A percentile compares a stretch with the other conserved stretches of the same genome.
Conservation (phyloP, 2,113 vertebrate species). For the Pardalotus punctatus region DNA sequence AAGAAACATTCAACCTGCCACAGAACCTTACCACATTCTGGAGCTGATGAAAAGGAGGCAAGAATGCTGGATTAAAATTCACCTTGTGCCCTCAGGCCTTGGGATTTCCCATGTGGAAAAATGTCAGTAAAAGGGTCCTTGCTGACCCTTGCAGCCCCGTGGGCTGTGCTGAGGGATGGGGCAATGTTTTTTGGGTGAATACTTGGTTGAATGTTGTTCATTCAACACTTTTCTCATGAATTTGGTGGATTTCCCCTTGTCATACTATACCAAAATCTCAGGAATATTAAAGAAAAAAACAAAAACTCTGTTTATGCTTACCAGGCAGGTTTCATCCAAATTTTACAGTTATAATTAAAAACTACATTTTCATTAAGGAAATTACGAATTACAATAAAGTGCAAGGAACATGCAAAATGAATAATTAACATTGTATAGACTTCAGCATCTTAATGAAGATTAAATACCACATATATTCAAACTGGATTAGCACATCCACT, state of each 20-base stretch:
- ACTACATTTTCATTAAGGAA: slow-evolving; percentile 78
- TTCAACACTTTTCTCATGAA: background rate
- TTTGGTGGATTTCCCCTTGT: background rate
- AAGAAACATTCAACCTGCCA: background rate
- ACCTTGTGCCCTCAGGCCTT: background rate
- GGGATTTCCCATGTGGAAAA: background rate
- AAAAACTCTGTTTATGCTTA: slow-evolving; percentile 26
- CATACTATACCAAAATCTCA: background rate
- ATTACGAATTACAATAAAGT: slow-evolving; percentile 78
- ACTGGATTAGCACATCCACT: slow-evolving; percentile 77
- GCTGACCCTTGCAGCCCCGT: background rate
- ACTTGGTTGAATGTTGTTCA: background rate
- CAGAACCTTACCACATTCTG: background rate
- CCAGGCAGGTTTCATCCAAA: slow-evolving; percentile 58
- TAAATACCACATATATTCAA: slow-evolving; percentile 78
- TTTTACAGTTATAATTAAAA: slow-evolving; percentile 77
- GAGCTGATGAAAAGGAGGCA: background rate
- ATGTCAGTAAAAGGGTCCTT: background rate
- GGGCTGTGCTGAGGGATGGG: background rate
- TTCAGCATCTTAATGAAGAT: slow-evolving; percentile 81
- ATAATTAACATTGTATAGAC: slow-evolving; percentile 82
- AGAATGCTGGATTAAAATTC: background rate
- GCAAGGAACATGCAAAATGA: slow-evolving; percentile 77
- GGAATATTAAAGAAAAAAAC: background rate
- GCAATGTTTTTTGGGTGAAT: background rate